Evolutionary conservation across 2,888 invertebrate genomes (phyloP), one percentile per base, ranked within the genome.

Genomic region (Andrena fulva): DNA sequence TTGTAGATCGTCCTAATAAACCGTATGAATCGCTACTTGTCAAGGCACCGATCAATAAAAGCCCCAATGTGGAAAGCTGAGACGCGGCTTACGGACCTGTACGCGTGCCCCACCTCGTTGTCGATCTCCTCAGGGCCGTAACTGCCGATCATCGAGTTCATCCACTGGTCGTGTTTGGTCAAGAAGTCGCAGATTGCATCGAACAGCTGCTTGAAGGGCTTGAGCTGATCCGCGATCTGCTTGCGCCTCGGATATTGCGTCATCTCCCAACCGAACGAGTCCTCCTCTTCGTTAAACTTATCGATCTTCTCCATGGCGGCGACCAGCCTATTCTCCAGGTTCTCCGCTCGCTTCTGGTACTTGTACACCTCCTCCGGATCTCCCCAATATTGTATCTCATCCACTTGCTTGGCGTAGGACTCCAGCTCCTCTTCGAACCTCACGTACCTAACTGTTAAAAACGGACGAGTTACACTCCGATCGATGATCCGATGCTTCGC

Each of bases 81-180:
- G 12, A 12, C 42, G 4, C 12, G 12, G 16, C 42, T 42, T 60
- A 62, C 33, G 12, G 2, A 94, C 89, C 92, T 91, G 77, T 89
- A 93, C 67, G 90, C 90, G 85, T 96, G 95, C 69, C 96, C 95
- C 1, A 97, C 96, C 85, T 98, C 98, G 48, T 95, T 95, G 81
- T 99, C 98, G 73, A 99, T 98, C n/a, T 96, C 96, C 92, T 98
- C 98, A 0, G 99, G 99, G 92, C 98, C 97, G 89, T 96, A 96
- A 76, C 96, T 96, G 6, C 98, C 97, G 89, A 99, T 95, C 94
- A 94, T 95, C 0, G 96, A 96, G 78, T 96, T 96, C 96, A 98
- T 97, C 99, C 99, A 99, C 8, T 95, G 95, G 87, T 97, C 96
- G 93, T 97, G 95, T 93, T 98, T 98, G 64, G 96, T 96, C 84